Percentiles rank a stretch among this genome's conserved stretches.
Evolutionary conservation across 2,113 vertebrate genomes (phyloP).

Genomic region (Cochlearius cochlearius): DNA sequence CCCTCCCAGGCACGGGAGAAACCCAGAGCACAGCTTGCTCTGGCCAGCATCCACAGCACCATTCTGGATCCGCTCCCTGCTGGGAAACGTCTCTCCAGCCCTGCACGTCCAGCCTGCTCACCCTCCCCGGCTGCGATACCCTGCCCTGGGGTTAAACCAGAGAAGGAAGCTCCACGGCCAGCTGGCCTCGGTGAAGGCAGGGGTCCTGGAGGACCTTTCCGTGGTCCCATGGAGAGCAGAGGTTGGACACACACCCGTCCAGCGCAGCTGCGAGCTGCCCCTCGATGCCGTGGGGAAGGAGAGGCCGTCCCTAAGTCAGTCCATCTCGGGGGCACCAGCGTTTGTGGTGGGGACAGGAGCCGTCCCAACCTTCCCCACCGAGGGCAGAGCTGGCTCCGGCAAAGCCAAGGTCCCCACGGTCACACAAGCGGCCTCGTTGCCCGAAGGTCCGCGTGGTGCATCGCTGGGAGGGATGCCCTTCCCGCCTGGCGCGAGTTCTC

Average conservation of each 20-base stretch:
- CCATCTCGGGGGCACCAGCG: neutral
- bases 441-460: neutral
- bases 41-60: neutral
- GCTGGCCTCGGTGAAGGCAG: neutral
- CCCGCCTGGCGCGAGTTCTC: neutral
- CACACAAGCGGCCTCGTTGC: neutral
- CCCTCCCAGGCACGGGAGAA: neutral
- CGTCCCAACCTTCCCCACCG: neutral
- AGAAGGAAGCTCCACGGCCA: neutral
- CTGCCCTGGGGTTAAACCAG: neutral
- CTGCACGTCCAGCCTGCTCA: rapidly evolving
- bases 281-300: neutral
- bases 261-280: neutral
- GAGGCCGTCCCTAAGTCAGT: neutral
- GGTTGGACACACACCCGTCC: neutral
- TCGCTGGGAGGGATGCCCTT: neutral
- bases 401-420: neutral
- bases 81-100: neutral
- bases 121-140: too few species aligned
- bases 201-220: neutral
- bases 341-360: neutral
- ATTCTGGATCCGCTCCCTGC: neutral
- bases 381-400: neutral
- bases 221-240: neutral
- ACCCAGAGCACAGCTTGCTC: neutral